Base-by-base conservation (phyloP, 2,113 vertebrate genomes). In the Neogobius melanostomus region DNA sequence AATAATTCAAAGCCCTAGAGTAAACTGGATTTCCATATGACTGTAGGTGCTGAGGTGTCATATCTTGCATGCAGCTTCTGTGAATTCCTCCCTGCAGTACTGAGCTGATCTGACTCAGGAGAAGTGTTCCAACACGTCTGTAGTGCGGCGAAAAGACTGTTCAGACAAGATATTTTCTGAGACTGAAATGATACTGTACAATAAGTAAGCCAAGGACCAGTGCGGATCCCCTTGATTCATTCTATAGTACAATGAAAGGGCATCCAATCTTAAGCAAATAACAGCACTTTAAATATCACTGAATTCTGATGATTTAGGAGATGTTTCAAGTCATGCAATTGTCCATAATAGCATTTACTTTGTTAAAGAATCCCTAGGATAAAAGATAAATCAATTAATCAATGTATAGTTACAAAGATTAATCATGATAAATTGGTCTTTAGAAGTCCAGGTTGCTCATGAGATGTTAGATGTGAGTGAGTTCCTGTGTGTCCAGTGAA, bases 101-200 rank as follows among this genome's bases (percentile, higher is more conserved):
- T 11, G 69, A 65, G 75, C 73, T 81, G 82, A 80, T 79, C 57
- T 69, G 72, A 71, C 49, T 36, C 62, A 77, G 50, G 60, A 74
- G 82, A 78, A 75, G 17, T 82, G 81, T 89, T 77, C 72, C 66
- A 70, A 84, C 89, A 85, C 17, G 84, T 54, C 77, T 63, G 11
- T 17, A 59, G 11, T 28, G 36, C n/a, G 52, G n/a, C 14, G 4
- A 61, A 49, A 56, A 45, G 51, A 16, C 56, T 14, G 15, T 2
- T 28, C 53, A 79, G 57, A 52, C 71, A 62, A 28, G 0, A 0
- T 49, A 51, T 11, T 71, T 52, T 16, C 11, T 4, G 14, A 48
- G 1, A 52, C 15, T 57, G 62, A 46, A 16, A 49, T 17, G 52
- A 16, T 53, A 16, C 17, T 53, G 52, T 8, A 5, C 28, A 36